phyloP scores from a whole-genome alignment of 2,797 vertebrate genomes.

The Channa striata region DNA sequence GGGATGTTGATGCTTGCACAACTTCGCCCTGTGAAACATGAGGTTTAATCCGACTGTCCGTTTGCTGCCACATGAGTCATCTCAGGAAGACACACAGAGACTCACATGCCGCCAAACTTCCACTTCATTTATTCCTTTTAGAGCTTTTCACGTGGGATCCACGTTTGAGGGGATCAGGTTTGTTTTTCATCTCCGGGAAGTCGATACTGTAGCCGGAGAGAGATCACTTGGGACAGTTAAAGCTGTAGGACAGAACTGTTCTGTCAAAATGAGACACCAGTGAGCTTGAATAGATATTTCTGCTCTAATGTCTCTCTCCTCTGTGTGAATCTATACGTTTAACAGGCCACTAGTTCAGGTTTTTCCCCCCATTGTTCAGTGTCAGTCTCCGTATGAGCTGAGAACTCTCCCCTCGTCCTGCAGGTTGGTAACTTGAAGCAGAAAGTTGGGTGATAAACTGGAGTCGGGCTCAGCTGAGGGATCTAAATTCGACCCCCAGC shows the following conservation, averaged over 20 bases:
- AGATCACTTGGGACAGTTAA: neutral
- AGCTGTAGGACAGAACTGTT: neutral
- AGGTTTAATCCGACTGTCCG: conserved; percentile 37
- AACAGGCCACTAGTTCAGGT: neutral
- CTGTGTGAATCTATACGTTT: neutral
- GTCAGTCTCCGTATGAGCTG: neutral
- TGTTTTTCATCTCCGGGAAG: neutral
- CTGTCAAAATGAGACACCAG: neutral
- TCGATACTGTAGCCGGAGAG: neutral
- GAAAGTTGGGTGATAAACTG: conserved; percentile 17
- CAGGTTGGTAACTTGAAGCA: conserved; percentile 15
- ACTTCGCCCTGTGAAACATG: conserved; percentile 40
- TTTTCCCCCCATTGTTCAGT: neutral
- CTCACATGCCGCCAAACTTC: conserved; percentile 39
- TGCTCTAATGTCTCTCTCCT: too few species aligned
- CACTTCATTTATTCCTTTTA: neutral
- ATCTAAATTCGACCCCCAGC: too few species aligned
- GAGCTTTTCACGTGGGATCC: neutral
- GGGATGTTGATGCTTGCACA: conserved; percentile 25
- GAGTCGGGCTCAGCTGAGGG: conserved; percentile 8
- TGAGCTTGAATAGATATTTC: too few species aligned
- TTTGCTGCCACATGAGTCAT: conserved; percentile 51
- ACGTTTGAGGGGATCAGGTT: neutral
- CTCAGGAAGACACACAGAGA: conserved; percentile 12
- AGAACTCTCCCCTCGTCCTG: conserved; percentile 1